A percentile compares a stretch with the other conserved stretches of the same genome.
Conservation (phyloP, 2,113 vertebrate species). For the Thryonomys swinderianus region DNA sequence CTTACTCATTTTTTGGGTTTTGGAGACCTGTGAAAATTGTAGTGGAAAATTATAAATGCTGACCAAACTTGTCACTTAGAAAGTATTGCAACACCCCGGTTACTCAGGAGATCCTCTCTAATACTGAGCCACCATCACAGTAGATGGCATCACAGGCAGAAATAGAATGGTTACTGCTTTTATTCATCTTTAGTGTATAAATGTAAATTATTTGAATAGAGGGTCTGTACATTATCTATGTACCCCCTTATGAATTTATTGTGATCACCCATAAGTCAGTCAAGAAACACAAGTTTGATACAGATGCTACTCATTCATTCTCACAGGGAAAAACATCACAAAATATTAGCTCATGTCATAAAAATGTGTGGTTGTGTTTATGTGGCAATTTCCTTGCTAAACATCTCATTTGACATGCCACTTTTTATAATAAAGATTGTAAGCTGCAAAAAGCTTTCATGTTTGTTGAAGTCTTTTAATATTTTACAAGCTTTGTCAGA, state of each 20-base stretch:
- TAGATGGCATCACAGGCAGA: conserved; percentile 7
- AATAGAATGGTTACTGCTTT: not conserved
- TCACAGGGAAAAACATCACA: not conserved
- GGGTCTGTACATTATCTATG: not conserved
- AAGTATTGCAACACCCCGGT: not conserved
- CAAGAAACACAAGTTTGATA: conserved; percentile 15
- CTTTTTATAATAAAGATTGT: conserved; percentile 19
- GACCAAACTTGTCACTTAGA: not conserved
- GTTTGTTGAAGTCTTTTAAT: conserved; percentile 56
- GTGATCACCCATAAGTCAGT: conserved; percentile 24
- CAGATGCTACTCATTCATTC: not conserved
- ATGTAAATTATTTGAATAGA: not conserved
- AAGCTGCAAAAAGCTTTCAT: conserved; percentile 7
- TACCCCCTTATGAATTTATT: not conserved
- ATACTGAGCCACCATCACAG: not conserved
- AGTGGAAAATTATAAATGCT: conserved; percentile 9
- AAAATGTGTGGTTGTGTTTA: not conserved
- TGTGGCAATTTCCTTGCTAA: not conserved
- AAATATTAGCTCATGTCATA: not conserved
- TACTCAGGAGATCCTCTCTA: not conserved
- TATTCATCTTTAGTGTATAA: conserved; percentile 6
- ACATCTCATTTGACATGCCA: not conserved
- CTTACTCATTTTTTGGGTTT: conserved; percentile 45
- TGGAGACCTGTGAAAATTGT: conserved; percentile 27
- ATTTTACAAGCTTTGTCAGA: conserved; percentile 69